Percentiles rank a stretch among this genome's conserved stretches.
Conservation (phyloP, 1,140 invertebrate species). For the Drosophila ficusphila region DNA sequence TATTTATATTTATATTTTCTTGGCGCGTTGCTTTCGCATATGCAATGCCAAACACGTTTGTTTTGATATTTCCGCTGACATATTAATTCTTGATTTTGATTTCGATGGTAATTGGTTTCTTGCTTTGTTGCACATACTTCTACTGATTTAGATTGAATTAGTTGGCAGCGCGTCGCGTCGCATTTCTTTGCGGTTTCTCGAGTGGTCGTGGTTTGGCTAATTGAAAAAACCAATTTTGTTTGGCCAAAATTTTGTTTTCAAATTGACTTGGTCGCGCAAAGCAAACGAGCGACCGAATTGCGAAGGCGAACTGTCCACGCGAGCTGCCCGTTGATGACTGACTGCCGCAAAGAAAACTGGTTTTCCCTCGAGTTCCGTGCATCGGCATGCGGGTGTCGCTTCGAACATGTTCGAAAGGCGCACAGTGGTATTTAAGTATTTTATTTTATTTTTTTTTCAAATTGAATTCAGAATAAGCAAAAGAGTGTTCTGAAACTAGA, state of each 20-base stretch:
- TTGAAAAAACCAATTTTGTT: conserved; percentile 77
- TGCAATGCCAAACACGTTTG: conserved; percentile 69
- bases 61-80: conserved; percentile 75
- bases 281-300: conserved; percentile 65
- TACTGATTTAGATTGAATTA: conserved; percentile 34
- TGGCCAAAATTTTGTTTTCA: conserved; percentile 76
- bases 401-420: conserved; percentile 10
- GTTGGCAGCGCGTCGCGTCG: conserved; percentile 61
- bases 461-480: too few relatives aligned
- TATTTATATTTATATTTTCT: conserved; percentile 63
- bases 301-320: conserved; percentile 53
- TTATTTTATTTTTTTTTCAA: too few relatives aligned
- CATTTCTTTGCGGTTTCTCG: conserved; percentile 64
- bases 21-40: conserved; percentile 63
- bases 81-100: conserved; percentile 55
- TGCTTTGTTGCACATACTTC: conserved; percentile 57
- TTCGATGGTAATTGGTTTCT: conserved; percentile 16
- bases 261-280: conserved; percentile 53
- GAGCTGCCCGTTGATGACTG: conserved; percentile 68
- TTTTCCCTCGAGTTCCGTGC: conserved; percentile 26
- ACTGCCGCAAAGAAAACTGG: conserved; percentile 50
- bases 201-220: conserved; percentile 18
- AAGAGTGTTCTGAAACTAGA: too few relatives aligned
- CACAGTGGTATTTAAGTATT: too few relatives aligned
- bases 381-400: conserved; percentile 31